These are phyloP conservation scores for Sarcophilus harrisii DNA, from an alignment of 2,797 vertebrate genomes.

Conservation along the genomic window DNA sequence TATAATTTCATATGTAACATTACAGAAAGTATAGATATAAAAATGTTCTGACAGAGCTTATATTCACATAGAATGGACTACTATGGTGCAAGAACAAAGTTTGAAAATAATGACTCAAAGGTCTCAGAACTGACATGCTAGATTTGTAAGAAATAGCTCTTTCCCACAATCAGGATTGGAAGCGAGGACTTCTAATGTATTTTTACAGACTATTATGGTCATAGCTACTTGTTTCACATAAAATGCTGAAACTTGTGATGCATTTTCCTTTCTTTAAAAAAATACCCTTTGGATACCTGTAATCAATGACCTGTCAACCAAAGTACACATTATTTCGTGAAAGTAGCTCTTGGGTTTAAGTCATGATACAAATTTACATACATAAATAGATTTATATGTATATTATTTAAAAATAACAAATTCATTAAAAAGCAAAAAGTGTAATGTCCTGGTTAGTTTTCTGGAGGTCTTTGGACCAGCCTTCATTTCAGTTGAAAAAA, in stretches of 20 bases:
- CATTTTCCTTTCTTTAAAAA: neutral
- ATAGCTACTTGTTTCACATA: neutral
- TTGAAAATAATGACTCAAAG: neutral
- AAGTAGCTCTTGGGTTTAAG: neutral
- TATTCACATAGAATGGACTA: neutral
- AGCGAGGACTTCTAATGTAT: neutral
- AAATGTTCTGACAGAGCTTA: neutral
- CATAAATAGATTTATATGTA: neutral
- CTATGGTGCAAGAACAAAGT: neutral
- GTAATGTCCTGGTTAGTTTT: too few relatives aligned
- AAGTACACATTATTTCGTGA: neutral
- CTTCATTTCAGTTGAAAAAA: too few relatives aligned
- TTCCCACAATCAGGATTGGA: neutral
- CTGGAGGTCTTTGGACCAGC: too few relatives aligned
- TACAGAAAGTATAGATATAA: neutral
- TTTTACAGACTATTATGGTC: neutral
- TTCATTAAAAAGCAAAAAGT: neutral
- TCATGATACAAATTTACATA: neutral
- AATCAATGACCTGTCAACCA: neutral
- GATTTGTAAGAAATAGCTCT: neutral
- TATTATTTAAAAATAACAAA: neutral
- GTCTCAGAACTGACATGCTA: neutral
- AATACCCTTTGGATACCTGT: neutral
- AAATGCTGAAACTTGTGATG: neutral
- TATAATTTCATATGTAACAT: constrained; percentile 3